Evolutionary conservation across 2,888 invertebrate genomes (phyloP).

Genomic region (Hypomecis atomaria): DNA sequence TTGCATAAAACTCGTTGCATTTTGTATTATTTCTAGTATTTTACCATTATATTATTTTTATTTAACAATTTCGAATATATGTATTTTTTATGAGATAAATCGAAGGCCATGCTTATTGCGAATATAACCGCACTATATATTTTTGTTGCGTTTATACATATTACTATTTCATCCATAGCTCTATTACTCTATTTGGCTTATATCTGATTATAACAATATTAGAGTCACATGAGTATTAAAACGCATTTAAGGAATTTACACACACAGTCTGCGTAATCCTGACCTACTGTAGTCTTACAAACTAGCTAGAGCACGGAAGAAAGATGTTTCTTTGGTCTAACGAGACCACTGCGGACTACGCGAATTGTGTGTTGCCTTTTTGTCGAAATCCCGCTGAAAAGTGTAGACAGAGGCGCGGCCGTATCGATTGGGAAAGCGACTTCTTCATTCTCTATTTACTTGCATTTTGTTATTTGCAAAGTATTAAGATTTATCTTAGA

Average conservation of each 20-base stretch:
- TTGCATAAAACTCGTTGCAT: conserved; percentile 24
- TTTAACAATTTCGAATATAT: conserved; percentile 20
- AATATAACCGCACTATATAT: conserved; percentile 26
- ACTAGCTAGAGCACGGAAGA: too few relatives aligned
- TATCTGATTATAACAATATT: conserved; percentile 12
- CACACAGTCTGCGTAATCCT: too few relatives aligned
- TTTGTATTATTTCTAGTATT: background rate
- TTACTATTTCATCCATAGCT: conserved; percentile 2
- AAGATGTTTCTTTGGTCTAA: too few relatives aligned
- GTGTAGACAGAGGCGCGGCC: too few relatives aligned
- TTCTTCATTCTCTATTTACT: too few relatives aligned
- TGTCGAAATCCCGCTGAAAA: too few relatives aligned
- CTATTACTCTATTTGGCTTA: background rate
- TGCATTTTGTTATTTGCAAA: too few relatives aligned
- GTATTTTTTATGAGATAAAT: conserved; percentile 27
- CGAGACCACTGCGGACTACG: too few relatives aligned
- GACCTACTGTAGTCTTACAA: too few relatives aligned
- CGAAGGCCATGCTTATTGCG: conserved; percentile 36
- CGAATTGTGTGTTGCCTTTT: too few relatives aligned
- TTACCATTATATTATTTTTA: conserved; percentile 6
- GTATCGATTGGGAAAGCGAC: too few relatives aligned
- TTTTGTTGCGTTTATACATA: conserved; percentile 31
- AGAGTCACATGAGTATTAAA: conserved; percentile 13
- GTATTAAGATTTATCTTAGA: too few relatives aligned
- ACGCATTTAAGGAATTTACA: conserved; percentile 8